Evolutionary conservation across 2,797 vertebrate genomes (phyloP).

Genomic region (Cossypha heuglini): DNA sequence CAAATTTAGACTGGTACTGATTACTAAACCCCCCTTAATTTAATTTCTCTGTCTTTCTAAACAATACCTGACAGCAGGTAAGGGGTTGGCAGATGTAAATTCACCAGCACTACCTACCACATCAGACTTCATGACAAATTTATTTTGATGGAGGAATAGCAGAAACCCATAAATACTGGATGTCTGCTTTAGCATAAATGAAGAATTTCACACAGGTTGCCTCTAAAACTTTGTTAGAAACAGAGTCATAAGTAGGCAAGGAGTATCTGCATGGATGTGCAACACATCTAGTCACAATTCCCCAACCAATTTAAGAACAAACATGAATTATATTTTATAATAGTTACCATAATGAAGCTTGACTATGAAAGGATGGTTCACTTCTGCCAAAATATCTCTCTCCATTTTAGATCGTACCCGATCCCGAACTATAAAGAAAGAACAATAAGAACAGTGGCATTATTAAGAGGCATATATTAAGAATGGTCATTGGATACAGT

Average conservation of each 20-base stretch:
- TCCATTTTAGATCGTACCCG: conserved; percentile 95
- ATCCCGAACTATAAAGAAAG: conserved; percentile 84
- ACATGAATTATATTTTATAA: not conserved
- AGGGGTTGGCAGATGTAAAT: not conserved
- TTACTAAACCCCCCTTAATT: not conserved
- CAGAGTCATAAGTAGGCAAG: not conserved
- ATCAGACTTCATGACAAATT: not conserved
- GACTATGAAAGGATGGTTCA: conserved; percentile 95
- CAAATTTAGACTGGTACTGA: not conserved
- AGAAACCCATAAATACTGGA: not conserved
- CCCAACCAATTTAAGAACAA: not conserved
- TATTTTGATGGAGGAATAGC: not conserved
- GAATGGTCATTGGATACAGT: not conserved
- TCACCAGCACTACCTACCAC: not conserved
- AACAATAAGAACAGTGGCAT: not conserved
- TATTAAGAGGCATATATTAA: not conserved
- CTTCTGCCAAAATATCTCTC: conserved; percentile 93
- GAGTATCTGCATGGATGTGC: not conserved
- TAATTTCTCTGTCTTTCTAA: not conserved
- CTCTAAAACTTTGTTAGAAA: not conserved
- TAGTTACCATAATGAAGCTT: conserved; percentile 92
- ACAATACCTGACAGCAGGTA: not conserved
- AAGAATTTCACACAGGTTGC: not conserved
- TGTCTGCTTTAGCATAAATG: not conserved
- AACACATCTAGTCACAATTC: not conserved